A percentile compares a stretch with the other conserved stretches of the same genome.
These are phyloP conservation scores for Idris sp. DNA, from an alignment of 1,140 invertebrate genomes.

Conservation along the genomic window DNA sequence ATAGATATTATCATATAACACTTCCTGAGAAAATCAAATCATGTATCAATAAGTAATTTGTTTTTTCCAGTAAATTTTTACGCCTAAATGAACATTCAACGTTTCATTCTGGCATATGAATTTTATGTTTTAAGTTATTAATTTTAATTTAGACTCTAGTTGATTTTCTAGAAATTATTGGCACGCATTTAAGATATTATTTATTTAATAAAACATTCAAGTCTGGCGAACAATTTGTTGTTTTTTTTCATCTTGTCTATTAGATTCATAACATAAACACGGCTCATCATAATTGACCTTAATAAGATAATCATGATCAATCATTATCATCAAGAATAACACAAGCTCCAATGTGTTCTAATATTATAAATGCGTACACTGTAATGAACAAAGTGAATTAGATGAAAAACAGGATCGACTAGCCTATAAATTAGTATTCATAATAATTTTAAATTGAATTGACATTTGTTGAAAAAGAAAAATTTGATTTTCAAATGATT, in stretches of 20 bases:
- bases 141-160: no score
- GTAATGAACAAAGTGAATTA: constrained; percentile 6
- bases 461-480: background rate
- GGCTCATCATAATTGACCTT: constrained; percentile 63
- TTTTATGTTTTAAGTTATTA: no score
- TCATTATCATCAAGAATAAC: constrained; percentile 59
- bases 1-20: constrained; percentile 56
- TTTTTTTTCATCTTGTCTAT: constrained; percentile 28
- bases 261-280: constrained; percentile 54
- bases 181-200: constrained; percentile 23
- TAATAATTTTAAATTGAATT: constrained; percentile 10
- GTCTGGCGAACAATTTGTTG: background rate
- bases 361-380: constrained; percentile 45
- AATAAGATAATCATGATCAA: constrained; percentile 65
- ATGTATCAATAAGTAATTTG: background rate
- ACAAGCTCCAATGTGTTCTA: constrained; percentile 42
- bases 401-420: constrained; percentile 19
- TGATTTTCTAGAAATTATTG: no score
- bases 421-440: constrained; percentile 1
- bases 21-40: constrained; percentile 47
- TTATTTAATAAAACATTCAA: constrained; percentile 6
- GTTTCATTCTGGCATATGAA: no score
- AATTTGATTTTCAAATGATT: background rate
- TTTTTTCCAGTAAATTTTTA: background rate
- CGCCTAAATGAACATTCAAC: no score